Base-by-base conservation (phyloP, 1,140 invertebrate genomes). In the Drosophila bocki region DNA sequence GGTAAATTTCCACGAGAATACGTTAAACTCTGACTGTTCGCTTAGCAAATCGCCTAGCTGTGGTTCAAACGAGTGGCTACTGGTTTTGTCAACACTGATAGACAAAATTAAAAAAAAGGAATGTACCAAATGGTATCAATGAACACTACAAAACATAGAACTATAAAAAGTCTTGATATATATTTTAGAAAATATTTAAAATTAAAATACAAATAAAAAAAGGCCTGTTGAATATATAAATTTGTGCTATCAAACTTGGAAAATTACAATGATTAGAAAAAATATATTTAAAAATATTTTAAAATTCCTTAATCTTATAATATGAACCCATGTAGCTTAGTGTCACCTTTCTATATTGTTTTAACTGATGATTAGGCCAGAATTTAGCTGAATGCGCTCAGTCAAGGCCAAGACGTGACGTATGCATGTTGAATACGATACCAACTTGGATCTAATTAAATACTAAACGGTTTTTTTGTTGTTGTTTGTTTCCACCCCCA, bases 31-130 rank as follows among this genome's bases (percentile, higher is more conserved):
- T 32, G 50, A 42, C 42, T 50, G 26, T 48, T 26, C 19, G 19
- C 19, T 12, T 0, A 5, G 11, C 45, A 26, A 33, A 59, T 58
- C 47, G n/a, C 59, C 6, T 37, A 0, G 42, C 60, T 44, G 41
- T 63, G 60, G 45, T 69, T 48, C 15, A 41, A 51, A 47, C 68
- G 22, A 41, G 53, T 58, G 9, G 26, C 78, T 85, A 78, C 78
- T 60, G 61, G 78, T 60, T 82, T 12, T 59, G 32, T n/a, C n/a
- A 56, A 17, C 26, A 68, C 35, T 26, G 7, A 8, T 3, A 15
- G 41, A 39, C 37, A 42, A 26, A n/a, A n/a, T n/a, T n/a, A n/a
- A n/a, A n/a, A n/a, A n/a, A n/a, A n/a, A n/a, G n/a, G n/a, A n/a
- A n/a, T n/a, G n/a, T n/a, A n/a, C n/a, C n/a, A n/a, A 29, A 33